Evolutionary conservation across 2,888 invertebrate genomes (phyloP), one percentile per base, ranked within the genome.

Genomic region (Loripinus fragilis): DNA sequence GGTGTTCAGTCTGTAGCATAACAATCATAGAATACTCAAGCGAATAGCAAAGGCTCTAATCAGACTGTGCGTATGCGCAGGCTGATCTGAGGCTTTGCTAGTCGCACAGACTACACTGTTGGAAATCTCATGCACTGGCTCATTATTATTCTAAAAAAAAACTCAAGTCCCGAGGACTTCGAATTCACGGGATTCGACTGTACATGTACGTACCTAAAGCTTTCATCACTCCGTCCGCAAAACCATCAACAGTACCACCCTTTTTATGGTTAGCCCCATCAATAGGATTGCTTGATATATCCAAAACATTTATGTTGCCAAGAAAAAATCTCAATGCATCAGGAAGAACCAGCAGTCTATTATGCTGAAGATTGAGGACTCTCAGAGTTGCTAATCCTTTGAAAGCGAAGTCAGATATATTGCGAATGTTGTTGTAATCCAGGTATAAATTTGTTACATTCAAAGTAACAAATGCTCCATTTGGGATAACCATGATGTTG

Each of bases 391-490:
- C 78, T 7, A 78, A 38, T 10, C 81, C 78, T 42, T 72, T 42
- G 38, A 81, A 81, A 8, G 81, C 78, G 20, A 45, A 60, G 41
- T 67, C 65, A 23, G 66, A 3, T n/a, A 81, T 55, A 25, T 0
- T 25, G 25, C 75, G 72, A 2, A 81, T 81, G 17, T 71, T 66
- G 41, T 78, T 78, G 35, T 71, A 42, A n/a, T 78, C 72, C 0
- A 81, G 72, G 23, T 50, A 38, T n/a, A 81, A 15, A 1, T 50
- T 33, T 0, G 75, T 75, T 2, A 81, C 38, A 35, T 77, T 73
- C n/a, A 81, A 42, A 2, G 33, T 35, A 0, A 73, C 30, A 52
- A 81, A 81, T 0, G 76, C 78, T 1, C 69, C 30, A 10, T 69
- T 30, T 5, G 38, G 41, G 7, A 81, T 55, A 2, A 60, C 25